Evolutionary conservation across 2,113 vertebrate genomes (phyloP).

Genomic region (Herpetotheres cachinnans): DNA sequence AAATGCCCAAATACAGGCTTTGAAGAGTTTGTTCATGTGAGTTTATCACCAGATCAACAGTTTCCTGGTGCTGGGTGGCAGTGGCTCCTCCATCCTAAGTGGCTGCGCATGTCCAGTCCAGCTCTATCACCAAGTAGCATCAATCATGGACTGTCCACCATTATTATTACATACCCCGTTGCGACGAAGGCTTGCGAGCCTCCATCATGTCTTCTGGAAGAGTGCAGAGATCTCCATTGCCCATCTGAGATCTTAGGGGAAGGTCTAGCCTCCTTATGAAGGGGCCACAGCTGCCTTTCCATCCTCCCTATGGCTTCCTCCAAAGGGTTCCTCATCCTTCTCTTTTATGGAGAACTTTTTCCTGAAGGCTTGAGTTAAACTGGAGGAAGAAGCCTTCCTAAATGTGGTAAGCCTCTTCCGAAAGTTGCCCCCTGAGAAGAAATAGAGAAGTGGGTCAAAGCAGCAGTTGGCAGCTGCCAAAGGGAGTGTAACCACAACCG

Average conservation of each 20-base stretch:
- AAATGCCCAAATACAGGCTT: background rate
- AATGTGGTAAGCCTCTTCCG: slow-evolving; percentile 83
- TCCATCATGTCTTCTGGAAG: background rate
- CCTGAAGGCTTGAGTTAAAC: slow-evolving; percentile 48
- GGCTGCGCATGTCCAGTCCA: background rate
- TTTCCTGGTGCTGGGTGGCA: background rate
- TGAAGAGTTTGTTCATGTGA: background rate
- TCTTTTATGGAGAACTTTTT: slow-evolving; percentile 68
- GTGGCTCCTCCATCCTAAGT: background rate
- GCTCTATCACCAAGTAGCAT: background rate
- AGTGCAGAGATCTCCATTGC: rapidly evolving
- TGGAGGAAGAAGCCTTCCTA: slow-evolving; percentile 77
- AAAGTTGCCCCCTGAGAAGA: slow-evolving; percentile 93
- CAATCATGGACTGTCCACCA: rapidly evolving
- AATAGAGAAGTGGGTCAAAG: slow-evolving; percentile 93
- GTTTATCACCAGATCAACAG: background rate
- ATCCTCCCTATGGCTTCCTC: background rate
- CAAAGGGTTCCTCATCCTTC: slow-evolving; percentile 48
- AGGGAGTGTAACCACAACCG: slow-evolving; percentile 87
- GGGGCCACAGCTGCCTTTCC: background rate
- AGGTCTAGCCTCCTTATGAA: background rate
- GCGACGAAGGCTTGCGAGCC: background rate
- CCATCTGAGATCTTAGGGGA: background rate
- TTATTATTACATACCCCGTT: background rate
- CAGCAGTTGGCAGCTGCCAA: slow-evolving; percentile 92